Conservation (phyloP, 1,140 invertebrate species). For the Drosophila watanabei region DNA sequence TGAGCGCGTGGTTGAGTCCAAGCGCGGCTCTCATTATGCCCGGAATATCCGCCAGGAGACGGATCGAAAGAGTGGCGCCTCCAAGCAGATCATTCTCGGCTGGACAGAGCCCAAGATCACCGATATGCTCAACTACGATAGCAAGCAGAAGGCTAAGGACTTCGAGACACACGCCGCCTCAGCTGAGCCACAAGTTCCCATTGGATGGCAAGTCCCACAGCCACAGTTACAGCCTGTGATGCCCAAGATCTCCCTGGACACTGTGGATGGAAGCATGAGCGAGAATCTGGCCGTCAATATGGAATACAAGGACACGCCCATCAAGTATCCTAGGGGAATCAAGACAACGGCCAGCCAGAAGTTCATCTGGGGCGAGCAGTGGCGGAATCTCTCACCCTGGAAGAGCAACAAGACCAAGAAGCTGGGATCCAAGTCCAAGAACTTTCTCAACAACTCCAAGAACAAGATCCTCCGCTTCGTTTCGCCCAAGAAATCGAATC, state of each 20-base stretch:
- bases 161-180: slow-evolving; percentile 47
- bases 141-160: slow-evolving; percentile 22
- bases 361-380: slow-evolving; percentile 77
- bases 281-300: slow-evolving; percentile 75
- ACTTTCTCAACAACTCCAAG: slow-evolving; percentile 73
- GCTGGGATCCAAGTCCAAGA: slow-evolving; percentile 61
- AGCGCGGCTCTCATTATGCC: slow-evolving; percentile 62
- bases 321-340: slow-evolving; percentile 55
- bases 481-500: slow-evolving; percentile 75
- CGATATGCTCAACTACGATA: slow-evolving; percentile 76
- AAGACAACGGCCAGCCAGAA: slow-evolving; percentile 56
- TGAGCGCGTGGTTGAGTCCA: slow-evolving; percentile 69
- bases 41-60: slow-evolving; percentile 62
- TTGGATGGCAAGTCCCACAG: slow-evolving; percentile 69
- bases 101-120: slow-evolving; percentile 76
- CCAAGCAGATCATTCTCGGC: slow-evolving; percentile 65
- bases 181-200: slow-evolving; percentile 67
- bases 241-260: slow-evolving; percentile 73
- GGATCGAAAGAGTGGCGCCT: slow-evolving; percentile 25
- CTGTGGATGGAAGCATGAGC: slow-evolving; percentile 67
- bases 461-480: slow-evolving; percentile 81
- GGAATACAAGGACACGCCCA: slow-evolving; percentile 72
- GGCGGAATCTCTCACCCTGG: slow-evolving; percentile 74
- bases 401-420: slow-evolving; percentile 38
- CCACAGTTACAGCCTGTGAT: slow-evolving; percentile 34